Base-by-base conservation (phyloP, 2,888 invertebrate genomes). In the Andrena haemorrhoa region DNA sequence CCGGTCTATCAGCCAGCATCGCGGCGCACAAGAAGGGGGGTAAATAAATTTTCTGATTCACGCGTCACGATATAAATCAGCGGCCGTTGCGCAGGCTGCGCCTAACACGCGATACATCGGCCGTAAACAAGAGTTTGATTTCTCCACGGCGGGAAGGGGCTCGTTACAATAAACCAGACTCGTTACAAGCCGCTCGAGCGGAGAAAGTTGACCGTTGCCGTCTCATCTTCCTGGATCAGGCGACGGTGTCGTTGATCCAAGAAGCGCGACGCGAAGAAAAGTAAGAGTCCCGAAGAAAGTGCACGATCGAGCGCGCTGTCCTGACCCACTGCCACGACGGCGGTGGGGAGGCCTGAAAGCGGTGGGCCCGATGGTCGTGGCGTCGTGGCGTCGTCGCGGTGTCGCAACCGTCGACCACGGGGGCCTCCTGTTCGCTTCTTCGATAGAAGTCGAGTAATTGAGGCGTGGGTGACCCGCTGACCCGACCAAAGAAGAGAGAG, bases 381-480 rank as follows among this genome's bases (percentile, higher is more conserved):
- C n/a, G n/a, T n/a, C 4, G 41, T 16, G 41, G 12, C 41, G 51
- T 10, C 35, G 51, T 35, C n/a, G 6, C 26, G 75, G 78, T 83
- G 83, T 83, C 75, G 83, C 83, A 83, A 83, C 69, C 26, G 41
- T 20, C 20, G 20, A 29, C 49, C 31, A 31, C 56, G 16, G n/a
- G 72, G 7, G n/a, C 66, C 56, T 56, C 35, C 33, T 2, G 29
- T 7, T 29, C 10, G 51, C 47, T 31, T 35, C 31, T 56, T 47
- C 66, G 79, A 84, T 72, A 26, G 75, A 80, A 61, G 23, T 73
- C 81, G 79, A 74, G 69, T 76, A 60, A 75, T 84, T 82, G 87
- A 85, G 86, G 89, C 88, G 87, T 89, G 91, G 89, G 86, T 90
- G 89, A 91, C 90, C 91, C 78, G 85, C 47, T 75, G 74, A 76